Evolutionary conservation across 1,140 invertebrate genomes (phyloP), one percentile per base, ranked within the genome.

Genomic region (Tribolium castaneum): DNA sequence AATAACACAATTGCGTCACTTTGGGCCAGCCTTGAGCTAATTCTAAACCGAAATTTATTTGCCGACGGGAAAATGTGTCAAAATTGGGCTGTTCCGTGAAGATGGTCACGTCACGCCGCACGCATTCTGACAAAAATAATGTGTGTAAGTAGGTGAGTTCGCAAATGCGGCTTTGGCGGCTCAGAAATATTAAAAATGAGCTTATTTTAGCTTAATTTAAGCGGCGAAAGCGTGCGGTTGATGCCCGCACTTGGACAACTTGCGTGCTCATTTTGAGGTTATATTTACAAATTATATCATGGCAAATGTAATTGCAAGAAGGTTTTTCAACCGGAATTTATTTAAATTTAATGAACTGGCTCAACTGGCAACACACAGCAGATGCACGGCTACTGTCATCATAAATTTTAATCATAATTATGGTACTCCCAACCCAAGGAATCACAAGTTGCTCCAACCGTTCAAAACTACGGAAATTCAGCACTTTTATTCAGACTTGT

Each of bases 281-380:
- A 75, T 75, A 35, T 66, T 66, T 34, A 35, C 59, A 66, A 59
- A 56, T 25, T 25, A 10, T 3, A 9, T 45, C 59, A 66, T 66
- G 72, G 72, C 72, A 39, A 75, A 56, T 51, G 25, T 75, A 1
- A 9, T 59, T 35, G n/a, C 30, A 13, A 59, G 51, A 45, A 54
- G 72, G 14, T 6, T 35, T 39, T 59, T 75, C 1, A 39, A 7
- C 35, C 4, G 52, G 16, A 62, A 39, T 75, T 75, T 75, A 39
- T 35, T 56, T 30, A 75, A 16, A 59, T 75, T 75, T 9, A 75
- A 35, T 10, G 51, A 75, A 7, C 45, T 35, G 3, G 34, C 54
- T 6, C 72, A 62, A n/a, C 16, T 75, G 14, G 10, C 16, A 19
- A 59, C 3, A 7, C 52, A 14, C 30, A 59, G 13, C 13, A 16